Evolutionary conservation across 2,888 invertebrate genomes (phyloP).

Genomic region (Monopis laevigella): DNA sequence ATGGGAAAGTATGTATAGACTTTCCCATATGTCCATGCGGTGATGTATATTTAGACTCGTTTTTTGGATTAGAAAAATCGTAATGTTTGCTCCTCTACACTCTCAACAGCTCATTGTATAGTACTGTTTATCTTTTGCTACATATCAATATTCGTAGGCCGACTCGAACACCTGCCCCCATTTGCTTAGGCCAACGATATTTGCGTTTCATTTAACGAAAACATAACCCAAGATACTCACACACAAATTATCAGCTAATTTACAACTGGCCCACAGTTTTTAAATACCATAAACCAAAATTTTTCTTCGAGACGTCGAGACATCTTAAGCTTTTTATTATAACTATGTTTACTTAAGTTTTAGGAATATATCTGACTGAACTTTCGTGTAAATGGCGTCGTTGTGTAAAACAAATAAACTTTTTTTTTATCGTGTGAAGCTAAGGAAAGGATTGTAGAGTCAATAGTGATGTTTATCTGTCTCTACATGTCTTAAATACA

Average conservation of each 20-base stretch:
- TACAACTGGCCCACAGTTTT: constrained; percentile 49
- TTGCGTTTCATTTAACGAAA: constrained; percentile 60
- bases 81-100: too few relatives aligned
- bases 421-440: constrained; percentile 19
- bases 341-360: constrained; percentile 28
- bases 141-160: constrained; percentile 41
- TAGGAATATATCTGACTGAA: too few relatives aligned
- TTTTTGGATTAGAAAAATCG: too few relatives aligned
- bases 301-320: constrained; percentile 8
- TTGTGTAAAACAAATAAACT: background rate
- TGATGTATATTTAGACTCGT: too few relatives aligned
- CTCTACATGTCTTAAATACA: too few relatives aligned
- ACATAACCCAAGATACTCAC: constrained; percentile 50
- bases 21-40: too few relatives aligned
- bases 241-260: constrained; percentile 65
- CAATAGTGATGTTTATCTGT: background rate
- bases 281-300: constrained; percentile 37
- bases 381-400: background rate
- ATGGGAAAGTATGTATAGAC: too few relatives aligned
- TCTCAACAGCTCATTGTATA: constrained; percentile 25
- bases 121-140: constrained; percentile 37
- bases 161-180: constrained; percentile 56
- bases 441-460: constrained; percentile 14
- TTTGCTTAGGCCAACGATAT: constrained; percentile 55
- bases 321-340: constrained; percentile 42